Evolutionary conservation across 2,888 invertebrate species (phyloP).

Genomic region (Macrosoma leucophasiata): DNA sequence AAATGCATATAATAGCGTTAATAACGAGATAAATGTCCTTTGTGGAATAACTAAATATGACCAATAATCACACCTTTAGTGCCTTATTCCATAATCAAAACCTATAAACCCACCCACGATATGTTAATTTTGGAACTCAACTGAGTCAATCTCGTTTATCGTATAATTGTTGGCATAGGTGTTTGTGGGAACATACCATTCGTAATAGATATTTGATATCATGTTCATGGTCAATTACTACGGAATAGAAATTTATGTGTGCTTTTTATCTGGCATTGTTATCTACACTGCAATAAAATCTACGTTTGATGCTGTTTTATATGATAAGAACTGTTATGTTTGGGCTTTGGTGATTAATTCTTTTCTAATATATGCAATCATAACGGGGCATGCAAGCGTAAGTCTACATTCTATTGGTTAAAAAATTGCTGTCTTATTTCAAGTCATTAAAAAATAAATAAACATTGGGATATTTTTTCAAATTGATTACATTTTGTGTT

Average conservation of each 20-base stretch:
- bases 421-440: background rate
- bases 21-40: too few relatives aligned
- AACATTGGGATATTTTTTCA: background rate
- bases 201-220: too few relatives aligned
- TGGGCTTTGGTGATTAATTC: too few relatives aligned
- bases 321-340: too few relatives aligned
- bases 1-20: too few relatives aligned
- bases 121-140: slow-evolving; percentile 46
- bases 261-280: slow-evolving; percentile 27
- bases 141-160: slow-evolving; percentile 53
- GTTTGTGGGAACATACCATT: slow-evolving; percentile 54
- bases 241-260: slow-evolving; percentile 30
- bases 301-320: too few relatives aligned
- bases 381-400: too few relatives aligned
- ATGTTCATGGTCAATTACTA: slow-evolving; percentile 33
- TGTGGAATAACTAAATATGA: slow-evolving; percentile 13
- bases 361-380: too few relatives aligned
- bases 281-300: slow-evolving; percentile 24
- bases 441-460: background rate
- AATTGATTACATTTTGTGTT: background rate
- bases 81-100: slow-evolving; percentile 3
- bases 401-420: too few relatives aligned
- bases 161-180: slow-evolving; percentile 40
- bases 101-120: slow-evolving; percentile 42
- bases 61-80: too few relatives aligned